Base-by-base conservation (phyloP, 2,888 invertebrate species). In the Gerosis bhagava region DNA sequence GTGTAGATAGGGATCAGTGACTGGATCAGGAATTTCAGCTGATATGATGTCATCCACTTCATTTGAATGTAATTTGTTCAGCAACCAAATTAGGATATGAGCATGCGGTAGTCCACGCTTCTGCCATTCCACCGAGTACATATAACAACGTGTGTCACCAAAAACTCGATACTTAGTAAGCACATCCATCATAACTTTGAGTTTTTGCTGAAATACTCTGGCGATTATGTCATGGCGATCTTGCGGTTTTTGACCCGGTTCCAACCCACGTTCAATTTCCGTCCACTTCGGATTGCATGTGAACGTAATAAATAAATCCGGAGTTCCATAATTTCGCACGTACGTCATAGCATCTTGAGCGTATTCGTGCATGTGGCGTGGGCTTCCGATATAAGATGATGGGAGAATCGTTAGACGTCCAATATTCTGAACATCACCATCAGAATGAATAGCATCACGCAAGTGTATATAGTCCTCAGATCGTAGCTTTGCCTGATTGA, bases 21-120 rank as follows among this genome's bases (percentile, higher is more conserved):
- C 11, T 12, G 22, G 21, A 8, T 35, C 12, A 35, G 35, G 35
- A 37, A 37, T 25, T 10, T 59, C 59, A 42, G 60, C 59, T 45
- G 32, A 49, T 40, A 50, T 37, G 35, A 50, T 42, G 12, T 37
- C 24, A 39, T 55, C 43, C 17, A 56, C 46, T 26, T 48, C 36
- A 13, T 47, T 41, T 35, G 55, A 6, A 8, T 16, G 5, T 15
- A 29, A 5, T 29, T 29, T 1, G 7, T 29, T n/a, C 5, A 8
- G 7, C 15, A 36, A 40, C 31, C 31, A 46, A 13, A 31, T 25
- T 10, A 46, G 11, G 10, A 25, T 43, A 15, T 34, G 34, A 16
- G 21, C 10, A 28, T 12, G 21, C 5, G 34, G 34, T 21, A 34
- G 12, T 13, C 16, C 44, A 11, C 21, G 13, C 28, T 29, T 35